Base-by-base conservation (phyloP, 1,140 invertebrate genomes). In the Physella acuta region DNA sequence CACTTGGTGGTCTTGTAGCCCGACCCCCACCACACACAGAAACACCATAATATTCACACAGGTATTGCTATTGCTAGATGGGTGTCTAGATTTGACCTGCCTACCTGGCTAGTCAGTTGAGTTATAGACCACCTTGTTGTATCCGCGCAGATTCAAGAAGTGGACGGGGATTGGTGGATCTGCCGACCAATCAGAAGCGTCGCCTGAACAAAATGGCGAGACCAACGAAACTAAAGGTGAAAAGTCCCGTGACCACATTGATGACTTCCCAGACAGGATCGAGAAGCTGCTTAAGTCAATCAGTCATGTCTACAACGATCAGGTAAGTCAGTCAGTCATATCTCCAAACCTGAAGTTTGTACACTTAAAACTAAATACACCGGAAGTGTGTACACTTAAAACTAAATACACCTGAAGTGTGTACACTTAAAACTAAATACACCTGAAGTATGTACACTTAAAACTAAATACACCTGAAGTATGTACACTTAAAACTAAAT, bases 241-340 rank as follows among this genome's bases (percentile, higher is more conserved):
- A 2, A 39, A 60, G 5, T 24, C 36, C 0, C 14, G 24, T 44
- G 77, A 78, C 36, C 76, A 80, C 36, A 77, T 85, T 16, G 77
- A 84, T 34, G 63, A 81, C 28, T 82, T 87, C 65, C 85, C 85
- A 0, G 81, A 83, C 36, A 81, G 86, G 53, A 81, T 87, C 28
- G 84, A 86, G 66, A 76, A 77, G 31, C 79, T 87, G 34, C 67
- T 87, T n/a, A 75, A 86, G 52, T 82, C 83, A 67, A 83, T 87
- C 49, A 86, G 84, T 68, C 75, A 82, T 11, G 79, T 84, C 0
- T 87, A 87, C 77, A 85, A 85, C 72, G 76, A 79, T 51, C 77
- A 81, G 61, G 75, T 71, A 36, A 58, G 34, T 56, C n/a, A n/a
- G n/a, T n/a, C n/a, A n/a, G n/a, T n/a, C n/a, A n/a, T n/a, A n/a